phyloP scores from a whole-genome alignment of 2,888 invertebrate genomes.

The Lamellibrachia columna region DNA sequence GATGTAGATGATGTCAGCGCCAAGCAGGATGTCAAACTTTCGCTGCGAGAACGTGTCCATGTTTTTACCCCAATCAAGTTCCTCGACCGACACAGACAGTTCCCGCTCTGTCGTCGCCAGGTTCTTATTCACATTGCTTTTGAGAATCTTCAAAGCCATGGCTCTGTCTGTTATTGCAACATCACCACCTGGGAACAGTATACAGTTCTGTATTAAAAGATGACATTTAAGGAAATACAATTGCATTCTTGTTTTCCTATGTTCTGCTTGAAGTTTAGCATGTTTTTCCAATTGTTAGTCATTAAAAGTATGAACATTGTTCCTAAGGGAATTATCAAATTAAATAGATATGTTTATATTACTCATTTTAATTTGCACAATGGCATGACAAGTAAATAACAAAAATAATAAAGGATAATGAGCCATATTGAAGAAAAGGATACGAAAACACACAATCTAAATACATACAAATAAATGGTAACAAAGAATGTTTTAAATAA shows the following conservation, averaged over 20 bases:
- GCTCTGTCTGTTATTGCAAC: conserved; percentile 52
- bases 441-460: too few relatives aligned
- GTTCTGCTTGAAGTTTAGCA: too few relatives aligned
- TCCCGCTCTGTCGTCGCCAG: conserved; percentile 31
- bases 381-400: too few relatives aligned
- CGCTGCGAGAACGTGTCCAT: conserved; percentile 36
- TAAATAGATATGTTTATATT: too few relatives aligned
- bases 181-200: conserved; percentile 52
- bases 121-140: conserved; percentile 46
- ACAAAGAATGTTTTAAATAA: too few relatives aligned
- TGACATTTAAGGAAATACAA: not conserved
- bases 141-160: conserved; percentile 48
- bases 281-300: too few relatives aligned
- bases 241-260: not conserved
- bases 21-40: conserved; percentile 58
- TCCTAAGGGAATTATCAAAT: too few relatives aligned
- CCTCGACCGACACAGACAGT: conserved; percentile 33
- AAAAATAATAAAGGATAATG: too few relatives aligned
- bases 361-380: too few relatives aligned
- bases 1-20: conserved; percentile 64
- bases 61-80: conserved; percentile 58
- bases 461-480: too few relatives aligned
- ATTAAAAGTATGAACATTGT: too few relatives aligned
- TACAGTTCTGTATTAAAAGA: not conserved
- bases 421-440: too few relatives aligned